Conservation (phyloP, 1,140 invertebrate genomes). For the Samia ricini region DNA sequence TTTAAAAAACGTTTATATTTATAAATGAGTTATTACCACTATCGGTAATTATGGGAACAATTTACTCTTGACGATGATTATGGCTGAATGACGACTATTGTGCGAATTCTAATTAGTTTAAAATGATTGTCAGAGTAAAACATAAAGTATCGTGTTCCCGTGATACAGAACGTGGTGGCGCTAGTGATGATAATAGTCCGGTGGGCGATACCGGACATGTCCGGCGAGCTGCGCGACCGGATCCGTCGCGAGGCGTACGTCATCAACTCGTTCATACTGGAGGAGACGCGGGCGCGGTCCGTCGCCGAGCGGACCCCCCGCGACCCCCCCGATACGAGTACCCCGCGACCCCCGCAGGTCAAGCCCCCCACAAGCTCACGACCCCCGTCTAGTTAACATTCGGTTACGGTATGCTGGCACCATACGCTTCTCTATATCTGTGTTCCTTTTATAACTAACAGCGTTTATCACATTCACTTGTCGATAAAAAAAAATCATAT, state of each 20-base stretch:
- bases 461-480: conserved; percentile 42
- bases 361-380: conserved; percentile 21
- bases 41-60: too few species aligned
- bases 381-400: conserved; percentile 30
- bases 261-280: conserved; percentile 94
- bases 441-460: conserved; percentile 42
- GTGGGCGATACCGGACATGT: conserved; percentile 93
- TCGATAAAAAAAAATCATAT: neutral
- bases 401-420: conserved; percentile 49
- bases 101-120: too few species aligned
- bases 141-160: too few species aligned
- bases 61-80: too few species aligned
- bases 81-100: too few species aligned
- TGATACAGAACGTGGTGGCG: conserved; percentile 92
- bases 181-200: conserved; percentile 89
- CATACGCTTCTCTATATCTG: conserved; percentile 28
- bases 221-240: conserved; percentile 85
- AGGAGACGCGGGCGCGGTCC: conserved; percentile 58
- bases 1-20: too few species aligned
- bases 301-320: conserved; percentile 6
- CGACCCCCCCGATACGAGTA: conserved; percentile 15
- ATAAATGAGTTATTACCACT: too few species aligned
- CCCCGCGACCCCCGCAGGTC: conserved; percentile 20
- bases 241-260: conserved; percentile 92
- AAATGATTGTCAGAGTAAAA: too few species aligned